Percentiles rank a stretch among this genome's conserved stretches.
phyloP scores from a whole-genome alignment of 1,140 invertebrate species.

The Aphaenogaster floridana region DNA sequence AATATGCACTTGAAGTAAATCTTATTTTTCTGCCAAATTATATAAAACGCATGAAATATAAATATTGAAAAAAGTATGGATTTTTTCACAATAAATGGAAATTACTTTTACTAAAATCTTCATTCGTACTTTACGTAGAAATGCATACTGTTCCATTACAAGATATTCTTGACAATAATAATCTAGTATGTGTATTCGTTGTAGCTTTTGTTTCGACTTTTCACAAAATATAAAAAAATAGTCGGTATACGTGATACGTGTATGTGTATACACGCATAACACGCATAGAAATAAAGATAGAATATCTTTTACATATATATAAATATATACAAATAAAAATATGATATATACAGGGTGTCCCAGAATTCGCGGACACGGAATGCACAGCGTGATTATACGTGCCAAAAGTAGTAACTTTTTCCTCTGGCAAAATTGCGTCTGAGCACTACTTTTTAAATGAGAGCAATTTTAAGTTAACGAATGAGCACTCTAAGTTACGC shows the following conservation, averaged over 20 bases:
- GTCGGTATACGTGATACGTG: neutral
- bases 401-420: too few relatives aligned
- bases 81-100: conserved; percentile 10
- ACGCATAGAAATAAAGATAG: neutral
- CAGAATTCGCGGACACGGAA: too few relatives aligned
- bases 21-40: neutral
- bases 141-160: neutral
- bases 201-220: neutral
- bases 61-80: neutral
- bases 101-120: conserved; percentile 32
- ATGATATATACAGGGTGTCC: too few relatives aligned
- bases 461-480: too few relatives aligned
- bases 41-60: neutral
- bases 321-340: too few relatives aligned
- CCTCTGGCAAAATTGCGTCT: too few relatives aligned
- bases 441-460: too few relatives aligned
- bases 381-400: too few relatives aligned
- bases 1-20: neutral
- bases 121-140: conserved; percentile 10
- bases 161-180: neutral
- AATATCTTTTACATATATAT: neutral
- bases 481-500: too few relatives aligned
- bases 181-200: neutral
- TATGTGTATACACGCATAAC: neutral
- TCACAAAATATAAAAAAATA: conserved; percentile 28